A percentile compares a stretch with the other conserved stretches of the same genome.
Evolutionary conservation across 2,888 invertebrate genomes (phyloP).

Genomic region (Stenotaenia linearis): DNA sequence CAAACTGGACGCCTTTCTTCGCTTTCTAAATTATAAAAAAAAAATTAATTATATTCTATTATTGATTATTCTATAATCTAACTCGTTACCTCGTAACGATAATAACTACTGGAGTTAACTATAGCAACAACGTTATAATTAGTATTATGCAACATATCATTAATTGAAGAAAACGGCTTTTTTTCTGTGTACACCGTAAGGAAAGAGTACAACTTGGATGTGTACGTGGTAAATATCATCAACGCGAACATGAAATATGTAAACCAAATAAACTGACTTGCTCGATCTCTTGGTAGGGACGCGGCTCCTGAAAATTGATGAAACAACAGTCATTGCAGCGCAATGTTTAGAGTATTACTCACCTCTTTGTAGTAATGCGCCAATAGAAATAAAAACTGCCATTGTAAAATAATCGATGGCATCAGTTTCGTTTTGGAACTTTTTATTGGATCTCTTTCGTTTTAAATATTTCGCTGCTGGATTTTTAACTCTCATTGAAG

Average conservation of each 20-base stretch:
- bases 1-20: not conserved
- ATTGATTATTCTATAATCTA: not conserved
- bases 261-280: not conserved
- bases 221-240: not conserved
- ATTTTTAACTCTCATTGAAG: too few species aligned
- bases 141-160: not conserved
- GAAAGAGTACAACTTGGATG: not conserved
- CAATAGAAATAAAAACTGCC: not conserved
- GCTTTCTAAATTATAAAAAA: not conserved
- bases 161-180: not conserved
- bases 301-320: not conserved
- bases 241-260: not conserved
- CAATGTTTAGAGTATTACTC: not conserved
- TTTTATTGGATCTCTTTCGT: too few species aligned
- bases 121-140: not conserved
- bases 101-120: not conserved
- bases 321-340: not conserved
- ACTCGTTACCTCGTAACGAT: not conserved
- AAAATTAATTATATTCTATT: not conserved
- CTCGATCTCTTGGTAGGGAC: not conserved
- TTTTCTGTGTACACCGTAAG: not conserved
- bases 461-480: not conserved
- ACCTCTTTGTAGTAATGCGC: not conserved
- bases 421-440: too few species aligned
- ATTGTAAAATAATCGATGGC: not conserved